These are phyloP conservation scores for Bolinopsis microptera DNA, from an alignment of 37 sponge, comb jelly and placozoan species.

Conservation along the genomic window DNA sequence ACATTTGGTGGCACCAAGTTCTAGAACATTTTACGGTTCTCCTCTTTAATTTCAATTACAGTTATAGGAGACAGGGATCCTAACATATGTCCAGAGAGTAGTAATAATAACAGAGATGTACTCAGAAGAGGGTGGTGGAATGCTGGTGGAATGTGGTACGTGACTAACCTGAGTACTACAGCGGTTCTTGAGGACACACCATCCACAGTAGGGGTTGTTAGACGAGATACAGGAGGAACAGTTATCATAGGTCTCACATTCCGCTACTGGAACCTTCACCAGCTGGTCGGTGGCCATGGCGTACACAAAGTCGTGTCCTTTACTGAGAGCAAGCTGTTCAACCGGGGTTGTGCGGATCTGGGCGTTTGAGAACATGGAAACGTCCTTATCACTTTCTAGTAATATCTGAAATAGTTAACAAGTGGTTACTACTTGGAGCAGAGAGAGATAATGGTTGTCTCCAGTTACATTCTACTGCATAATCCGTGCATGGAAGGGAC, in stretches of 20 bases:
- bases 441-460: too few relatives aligned
- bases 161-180: constrained; percentile 42
- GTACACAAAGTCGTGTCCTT: not conserved
- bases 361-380: constrained; percentile 48
- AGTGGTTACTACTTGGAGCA: not conserved
- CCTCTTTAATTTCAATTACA: too few relatives aligned
- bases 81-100: too few relatives aligned
- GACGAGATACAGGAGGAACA: constrained; percentile 73
- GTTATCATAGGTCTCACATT: constrained; percentile 70
- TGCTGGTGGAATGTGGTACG: too few relatives aligned
- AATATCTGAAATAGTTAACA: not conserved
- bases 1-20: too few relatives aligned
- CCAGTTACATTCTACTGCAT: too few relatives aligned
- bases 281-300: constrained; percentile 69
- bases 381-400: constrained; percentile 64
- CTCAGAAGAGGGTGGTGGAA: too few relatives aligned
- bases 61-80: too few relatives aligned
- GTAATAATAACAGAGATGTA: too few relatives aligned
- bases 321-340: constrained; percentile 49
- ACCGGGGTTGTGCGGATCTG: constrained; percentile 24
- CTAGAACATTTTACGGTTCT: too few relatives aligned
- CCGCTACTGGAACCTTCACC: constrained; percentile 72
- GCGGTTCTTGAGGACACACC: constrained; percentile 78
- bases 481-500: not conserved
- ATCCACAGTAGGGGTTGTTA: constrained; percentile 85